phyloP scores from a whole-genome alignment of 2,888 invertebrate genomes.

The Acanthococcus lagerstroemiae region DNA sequence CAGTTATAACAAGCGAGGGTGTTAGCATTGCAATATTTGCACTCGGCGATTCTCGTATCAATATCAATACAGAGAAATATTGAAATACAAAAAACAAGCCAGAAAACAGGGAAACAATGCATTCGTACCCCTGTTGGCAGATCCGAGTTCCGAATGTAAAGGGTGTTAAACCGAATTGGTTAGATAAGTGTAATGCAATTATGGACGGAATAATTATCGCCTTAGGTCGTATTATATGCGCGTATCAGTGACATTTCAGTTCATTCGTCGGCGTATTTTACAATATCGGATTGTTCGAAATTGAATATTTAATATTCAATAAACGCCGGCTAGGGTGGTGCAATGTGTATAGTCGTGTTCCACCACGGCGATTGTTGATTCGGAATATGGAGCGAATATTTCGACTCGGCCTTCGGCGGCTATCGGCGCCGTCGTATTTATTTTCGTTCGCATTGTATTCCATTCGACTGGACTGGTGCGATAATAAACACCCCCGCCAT shows the following conservation, averaged over 20 bases:
- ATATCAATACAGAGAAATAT: no score
- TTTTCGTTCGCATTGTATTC: no score
- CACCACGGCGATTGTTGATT: conserved; percentile 25
- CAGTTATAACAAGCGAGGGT: no score
- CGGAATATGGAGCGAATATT: conserved; percentile 17
- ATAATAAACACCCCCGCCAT: no score
- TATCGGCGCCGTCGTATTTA: no score
- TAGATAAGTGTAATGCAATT: conserved; percentile 31
- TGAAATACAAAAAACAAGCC: no score
- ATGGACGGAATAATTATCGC: conserved; percentile 27
- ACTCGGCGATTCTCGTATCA: no score
- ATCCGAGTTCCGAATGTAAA: conserved; percentile 11
- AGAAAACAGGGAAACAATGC: no score
- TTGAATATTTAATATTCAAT: conserved; percentile 29
- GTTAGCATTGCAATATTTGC: no score
- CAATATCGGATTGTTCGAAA: conserved; percentile 18
- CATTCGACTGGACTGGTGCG: no score
- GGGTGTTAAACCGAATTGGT: conserved; percentile 26
- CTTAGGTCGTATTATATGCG: conserved; percentile 23
- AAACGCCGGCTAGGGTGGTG: background rate
- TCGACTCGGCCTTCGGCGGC: conserved; percentile 14
- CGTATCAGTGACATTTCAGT: conserved; percentile 30
- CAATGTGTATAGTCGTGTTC: no score
- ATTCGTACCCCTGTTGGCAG: no score
- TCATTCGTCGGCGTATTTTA: conserved; percentile 4